Conservation (phyloP, 2,797 vertebrate species). For the Oreonectes daqikongensis region DNA sequence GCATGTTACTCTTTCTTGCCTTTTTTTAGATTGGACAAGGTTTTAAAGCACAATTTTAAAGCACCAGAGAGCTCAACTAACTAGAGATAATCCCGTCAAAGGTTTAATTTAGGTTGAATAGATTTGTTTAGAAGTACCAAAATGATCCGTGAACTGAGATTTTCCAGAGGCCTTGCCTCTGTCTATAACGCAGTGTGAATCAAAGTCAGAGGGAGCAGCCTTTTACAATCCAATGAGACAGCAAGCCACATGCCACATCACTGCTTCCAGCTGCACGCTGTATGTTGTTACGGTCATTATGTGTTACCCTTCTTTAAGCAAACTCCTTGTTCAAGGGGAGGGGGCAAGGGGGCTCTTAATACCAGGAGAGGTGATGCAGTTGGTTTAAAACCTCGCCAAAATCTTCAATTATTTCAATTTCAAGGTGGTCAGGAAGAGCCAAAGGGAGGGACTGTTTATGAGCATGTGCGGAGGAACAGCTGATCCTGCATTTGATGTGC, state of each 20-base stretch:
- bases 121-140: constrained; percentile 56
- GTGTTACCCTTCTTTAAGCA: constrained; percentile 38
- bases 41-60: constrained; percentile 30
- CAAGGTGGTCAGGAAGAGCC: constrained; percentile 46
- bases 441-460: constrained; percentile 31
- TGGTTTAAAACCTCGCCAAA: constrained; percentile 50
- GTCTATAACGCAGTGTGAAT: constrained; percentile 48
- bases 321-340: constrained; percentile 11
- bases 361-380: constrained; percentile 50
- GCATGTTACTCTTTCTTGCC: not conserved
- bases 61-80: constrained; percentile 39
- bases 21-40: constrained; percentile 17
- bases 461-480: constrained; percentile 30
- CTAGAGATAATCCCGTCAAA: constrained; percentile 59
- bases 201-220: constrained; percentile 58
- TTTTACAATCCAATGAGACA: constrained; percentile 53
- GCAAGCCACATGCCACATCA: constrained; percentile 56
- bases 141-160: constrained; percentile 64
- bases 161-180: constrained; percentile 57
- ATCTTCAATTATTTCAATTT: constrained; percentile 59
- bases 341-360: constrained; percentile 33
- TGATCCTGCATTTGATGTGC: constrained; percentile 46
- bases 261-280: constrained; percentile 50
- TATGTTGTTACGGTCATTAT: constrained; percentile 41
- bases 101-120: constrained; percentile 55